Evolutionary conservation across 1,140 invertebrate genomes (phyloP), one percentile per base, ranked within the genome.

Genomic region (Tribolium madens): DNA sequence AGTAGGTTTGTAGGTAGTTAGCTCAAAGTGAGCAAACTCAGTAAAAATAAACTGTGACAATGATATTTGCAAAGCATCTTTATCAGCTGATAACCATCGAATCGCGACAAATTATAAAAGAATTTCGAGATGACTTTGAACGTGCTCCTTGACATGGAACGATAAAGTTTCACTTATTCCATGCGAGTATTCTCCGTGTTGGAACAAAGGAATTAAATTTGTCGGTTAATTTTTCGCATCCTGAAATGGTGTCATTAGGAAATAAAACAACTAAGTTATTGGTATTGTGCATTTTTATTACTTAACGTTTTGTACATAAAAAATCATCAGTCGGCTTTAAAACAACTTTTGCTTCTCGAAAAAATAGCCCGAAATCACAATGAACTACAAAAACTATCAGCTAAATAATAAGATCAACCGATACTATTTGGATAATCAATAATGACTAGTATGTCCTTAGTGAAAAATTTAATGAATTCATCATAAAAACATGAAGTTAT

Each of bases 291-390:
- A 64, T 33, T 64, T n/a, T 64, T 64, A 64, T 33, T 64, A 33
- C 10, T 64, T 64, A 64, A 64, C 26, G 26, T 64, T 64, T 64
- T 64, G 57, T 64, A 64, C 57, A 64, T 64, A 64, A 64, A 64
- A 64, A 64, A 64, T 64, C 26, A 64, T 64, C 57, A 64, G 57
- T 64, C 57, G 57, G 57, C 57, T 64, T 64, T 33, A 31, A 33
- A 64, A 64, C 57, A 64, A 64, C 21, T 64, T 64, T 64, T 64
- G 26, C 14, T 31, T 64, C 10, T 6, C 26, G 13, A 64, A 64
- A 64, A 64, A 64, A 26, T 64, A 64, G 57, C 57, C 26, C 14
- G 57, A 64, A 57, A 64, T 64, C 26, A 64, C 57, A 64, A 64
- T 26, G 26, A 64, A 64, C 57, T 64, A 64, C 57, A 64, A 4